These are phyloP conservation scores for Stenchaetothrips biformis DNA, from an alignment of 2,888 invertebrate genomes.

Conservation along the genomic window DNA sequence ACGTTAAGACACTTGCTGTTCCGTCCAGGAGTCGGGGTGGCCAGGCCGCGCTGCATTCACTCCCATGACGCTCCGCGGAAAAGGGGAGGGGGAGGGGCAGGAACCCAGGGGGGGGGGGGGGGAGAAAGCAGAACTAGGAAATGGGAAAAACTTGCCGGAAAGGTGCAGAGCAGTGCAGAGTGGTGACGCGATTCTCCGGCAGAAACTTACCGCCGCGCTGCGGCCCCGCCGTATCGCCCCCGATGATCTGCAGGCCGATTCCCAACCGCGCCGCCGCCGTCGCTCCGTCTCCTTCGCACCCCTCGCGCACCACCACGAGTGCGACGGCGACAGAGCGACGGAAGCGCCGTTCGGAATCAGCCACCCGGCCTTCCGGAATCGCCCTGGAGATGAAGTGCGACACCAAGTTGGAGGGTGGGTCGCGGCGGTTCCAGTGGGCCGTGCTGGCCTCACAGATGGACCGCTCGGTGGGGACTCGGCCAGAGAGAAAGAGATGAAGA, in stretches of 20 bases:
- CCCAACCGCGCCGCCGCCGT: background rate
- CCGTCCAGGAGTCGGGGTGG: too few relatives aligned
- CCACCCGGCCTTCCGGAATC: background rate
- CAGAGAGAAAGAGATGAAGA: background rate
- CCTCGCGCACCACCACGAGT: background rate
- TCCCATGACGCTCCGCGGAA: too few relatives aligned
- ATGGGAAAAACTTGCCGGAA: conserved; percentile 10
- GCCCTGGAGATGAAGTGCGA: background rate
- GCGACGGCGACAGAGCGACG: background rate
- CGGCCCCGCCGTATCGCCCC: background rate
- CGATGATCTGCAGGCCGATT: background rate
- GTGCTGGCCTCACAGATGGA: too few relatives aligned
- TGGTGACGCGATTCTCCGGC: background rate
- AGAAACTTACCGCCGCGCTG: background rate
- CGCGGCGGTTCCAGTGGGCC: background rate
- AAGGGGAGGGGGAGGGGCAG: too few relatives aligned
- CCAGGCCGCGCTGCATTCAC: too few relatives aligned
- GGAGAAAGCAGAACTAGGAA: background rate
- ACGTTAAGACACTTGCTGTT: too few relatives aligned
- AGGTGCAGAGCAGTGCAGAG: too few relatives aligned
- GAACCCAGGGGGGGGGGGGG: too few relatives aligned
- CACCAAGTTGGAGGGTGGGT: background rate
- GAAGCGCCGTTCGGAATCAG: background rate
- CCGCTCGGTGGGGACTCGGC: too few relatives aligned
- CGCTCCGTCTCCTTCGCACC: background rate